Evolutionary conservation across 2,888 invertebrate species (phyloP), one percentile per base, ranked within the genome.

Genomic region (Sepiola atlantica): DNA sequence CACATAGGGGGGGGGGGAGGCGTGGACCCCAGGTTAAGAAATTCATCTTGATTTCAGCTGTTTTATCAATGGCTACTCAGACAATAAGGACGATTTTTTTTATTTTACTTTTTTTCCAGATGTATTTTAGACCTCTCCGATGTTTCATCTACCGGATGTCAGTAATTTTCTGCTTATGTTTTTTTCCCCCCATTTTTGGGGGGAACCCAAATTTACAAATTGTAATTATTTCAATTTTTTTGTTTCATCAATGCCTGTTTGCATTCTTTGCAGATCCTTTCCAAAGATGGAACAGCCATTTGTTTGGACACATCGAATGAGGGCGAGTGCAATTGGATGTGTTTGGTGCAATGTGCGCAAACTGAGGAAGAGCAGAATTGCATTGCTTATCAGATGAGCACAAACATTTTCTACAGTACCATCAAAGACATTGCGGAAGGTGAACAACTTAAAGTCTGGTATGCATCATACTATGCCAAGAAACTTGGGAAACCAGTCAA

Each of bases 281-380:
- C 97, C 24, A 96, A 97, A 95, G 96, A 97, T 94, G 97, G 97
- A 21, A 96, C 96, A 3, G 97, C 97, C 35, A 97, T 97, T 91
- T 98, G 97, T 96, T 97, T 98, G 95, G 98, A 98, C 96, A 98
- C 98, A 0, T 97, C 97, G 35, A 97, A 98, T 96, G 98, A 98
- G 96, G 96, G 98, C 95, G 97, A 97, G 94, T 98, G 98, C 96
- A 98, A 98, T 96, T 98, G 98, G 98, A 97, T 98, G 98, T 98
- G 98, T 95, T 97, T 98, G 95, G 97, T 98, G 16, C 96, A 97
- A 18, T 97, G 98, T 28, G 98, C 98, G 0, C 96, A 96, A 24
- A 96, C 96, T 94, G 96, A 97, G 21, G 97, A 97, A 90, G 97
- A 98, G 95, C 98, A 98, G 96, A 98, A 98, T 97, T 97, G 98